Evolutionary conservation across 2,113 vertebrate species (phyloP), one percentile per base, ranked within the genome.

Genomic region (Andinoacara biseriatus): DNA sequence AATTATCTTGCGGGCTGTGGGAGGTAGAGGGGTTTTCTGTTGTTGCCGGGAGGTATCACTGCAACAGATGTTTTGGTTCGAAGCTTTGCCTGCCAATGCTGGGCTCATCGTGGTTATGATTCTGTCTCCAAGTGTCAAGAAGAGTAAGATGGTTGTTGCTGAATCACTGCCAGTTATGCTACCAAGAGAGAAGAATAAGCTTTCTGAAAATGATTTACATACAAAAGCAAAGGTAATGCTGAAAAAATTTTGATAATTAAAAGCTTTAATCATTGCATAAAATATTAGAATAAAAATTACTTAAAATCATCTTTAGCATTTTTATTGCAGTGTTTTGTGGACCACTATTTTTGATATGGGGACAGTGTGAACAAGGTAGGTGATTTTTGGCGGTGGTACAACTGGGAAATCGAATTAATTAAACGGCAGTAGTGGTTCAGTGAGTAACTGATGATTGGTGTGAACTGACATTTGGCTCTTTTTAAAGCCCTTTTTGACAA

Each of bases 31-130:
- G 20, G 17, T 10, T 2, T 20, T 74, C 81, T 89, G 20, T 85
- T 74, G 33, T 78, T 72, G 86, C 88, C 83, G 83, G 82, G 76
- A 82, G 91, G 74, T 61, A 76, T 26, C n/a, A 22, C 22, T 20
- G 65, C 72, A 85, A 18, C 85, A 90, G 83, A 90, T 91, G 92
- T 87, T 93, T 33, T 84, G 80, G 22, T 92, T 76, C 33, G 2
- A 15, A 76, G 79, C 38, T 43, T 40, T 20, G 74, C 61, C 56
- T 83, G 79, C 67, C 75, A 78, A 15, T 29, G 13, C 74, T 3
- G 76, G 29, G 52, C 69, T 75, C 62, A 56, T 78, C 5, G 1
- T 31, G 52, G 46, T 81, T 58, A 52, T 56, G 72, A 56, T 60
- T 63, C 43, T 24, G 69, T 75, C 54, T 83, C 61, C 52, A 56